These are phyloP conservation scores for Spisula subtruncata DNA, from an alignment of 2,888 invertebrate genomes.

Conservation along the genomic window DNA sequence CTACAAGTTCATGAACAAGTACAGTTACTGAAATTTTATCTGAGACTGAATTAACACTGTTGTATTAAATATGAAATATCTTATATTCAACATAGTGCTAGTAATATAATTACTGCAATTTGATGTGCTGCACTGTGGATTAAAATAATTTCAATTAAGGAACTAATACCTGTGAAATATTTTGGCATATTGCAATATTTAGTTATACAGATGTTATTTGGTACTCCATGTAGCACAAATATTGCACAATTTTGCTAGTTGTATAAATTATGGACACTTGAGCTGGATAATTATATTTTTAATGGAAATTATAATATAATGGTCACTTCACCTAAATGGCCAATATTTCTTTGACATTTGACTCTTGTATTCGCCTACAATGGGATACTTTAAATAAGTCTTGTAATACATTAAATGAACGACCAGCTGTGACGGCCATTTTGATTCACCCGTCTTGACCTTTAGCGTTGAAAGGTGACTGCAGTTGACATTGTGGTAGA, in stretches of 20 bases:
- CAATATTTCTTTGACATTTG: constrained; percentile 13
- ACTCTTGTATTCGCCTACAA: background rate
- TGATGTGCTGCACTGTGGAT: too few relatives aligned
- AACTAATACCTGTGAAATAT: too few relatives aligned
- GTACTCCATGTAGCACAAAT: too few relatives aligned
- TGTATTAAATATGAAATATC: too few relatives aligned
- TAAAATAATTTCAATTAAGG: too few relatives aligned
- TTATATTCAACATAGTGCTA: too few relatives aligned
- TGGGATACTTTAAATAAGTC: constrained; percentile 4
- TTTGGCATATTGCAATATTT: too few relatives aligned
- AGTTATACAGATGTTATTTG: too few relatives aligned
- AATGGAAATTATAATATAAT: background rate
- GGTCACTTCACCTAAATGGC: background rate
- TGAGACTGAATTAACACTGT: too few relatives aligned
- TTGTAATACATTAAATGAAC: background rate
- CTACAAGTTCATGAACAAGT: too few relatives aligned
- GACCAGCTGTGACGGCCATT: constrained; percentile 18
- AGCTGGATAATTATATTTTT: background rate
- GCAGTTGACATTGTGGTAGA: constrained; percentile 28
- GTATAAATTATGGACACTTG: background rate
- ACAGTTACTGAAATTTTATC: too few relatives aligned
- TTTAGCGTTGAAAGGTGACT: constrained; percentile 14
- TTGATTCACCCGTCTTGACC: constrained; percentile 17
- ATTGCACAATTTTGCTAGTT: background rate
- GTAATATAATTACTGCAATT: too few relatives aligned